Base-by-base conservation (phyloP, 2,888 invertebrate species). In the Plagodis pulveraria region DNA sequence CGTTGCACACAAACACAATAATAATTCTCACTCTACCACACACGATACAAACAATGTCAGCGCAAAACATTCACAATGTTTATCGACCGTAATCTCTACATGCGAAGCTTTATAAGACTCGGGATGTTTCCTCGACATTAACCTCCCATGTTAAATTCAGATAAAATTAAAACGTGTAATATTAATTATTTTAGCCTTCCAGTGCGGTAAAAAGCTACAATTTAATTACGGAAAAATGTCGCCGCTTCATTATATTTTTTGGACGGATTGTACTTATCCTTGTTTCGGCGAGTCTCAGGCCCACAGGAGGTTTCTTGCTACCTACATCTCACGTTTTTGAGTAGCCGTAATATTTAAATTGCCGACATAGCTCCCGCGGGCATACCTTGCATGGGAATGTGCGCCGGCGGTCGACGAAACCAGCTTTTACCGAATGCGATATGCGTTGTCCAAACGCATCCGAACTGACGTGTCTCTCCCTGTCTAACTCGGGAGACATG, bases 341-440 rank as follows among this genome's bases (percentile, higher is more conserved):
- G 90, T 86, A 84, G 86, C 87, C 85, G 89, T 90, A 89, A 91
- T 91, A 91, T 91, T 91, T 89, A 91, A 92, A 92, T 92, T 91
- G 89, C 85, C 83, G 84, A 81, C 89, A 90, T 91, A 85, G 85
- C 90, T 91, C 90, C 91, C 78, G 85, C 80, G 86, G 91, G 90
- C 91, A 88, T 90, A 86, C 86, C 89, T 84, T 79, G 87, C 91
- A 91, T 91, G 92, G 89, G 91, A 92, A 91, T 91, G 89, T 81
- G 80, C 83, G 81, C 78, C 83, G 87, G 86, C 89, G 88, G 83
- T 85, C 85, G 80, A 84, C 89, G 74, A 85, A 90, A 89, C 91
- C 82, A 74, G 91, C 89, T 91, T 84, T 84, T 87, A 86, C 88
- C 89, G 87, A 91, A 91, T 90, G 89, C 87, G 84, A 78, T 80